phyloP scores from a whole-genome alignment of 1,140 invertebrate genomes.

The Microplitis mediator region DNA sequence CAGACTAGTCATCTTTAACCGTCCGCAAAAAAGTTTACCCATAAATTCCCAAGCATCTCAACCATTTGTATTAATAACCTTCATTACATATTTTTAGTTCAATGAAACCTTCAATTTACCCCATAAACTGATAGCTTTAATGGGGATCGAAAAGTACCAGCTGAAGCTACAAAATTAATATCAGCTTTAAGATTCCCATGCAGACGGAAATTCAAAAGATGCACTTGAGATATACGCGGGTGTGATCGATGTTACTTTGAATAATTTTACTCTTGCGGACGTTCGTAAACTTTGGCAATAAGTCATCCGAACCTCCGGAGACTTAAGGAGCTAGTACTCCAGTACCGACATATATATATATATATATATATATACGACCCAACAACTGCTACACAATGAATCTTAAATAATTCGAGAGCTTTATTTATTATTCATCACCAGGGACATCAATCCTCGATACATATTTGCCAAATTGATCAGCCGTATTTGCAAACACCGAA shows the following conservation, averaged over 20 bases:
- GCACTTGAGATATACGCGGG: not conserved
- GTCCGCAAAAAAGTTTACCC: not conserved
- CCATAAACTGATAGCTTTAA: not conserved
- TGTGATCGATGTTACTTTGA: constrained; percentile 18
- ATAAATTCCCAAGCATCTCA: not conserved
- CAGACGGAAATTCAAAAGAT: not conserved
- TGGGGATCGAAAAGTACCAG: not conserved
- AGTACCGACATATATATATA: not conserved
- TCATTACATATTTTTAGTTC: not conserved
- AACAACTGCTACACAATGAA: not conserved
- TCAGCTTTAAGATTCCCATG: not conserved
- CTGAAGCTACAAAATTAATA: not conserved
- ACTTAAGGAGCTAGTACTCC: not conserved
- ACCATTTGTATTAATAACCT: constrained; percentile 2
- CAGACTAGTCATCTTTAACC: not conserved
- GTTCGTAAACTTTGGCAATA: constrained; percentile 15
- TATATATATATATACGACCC: not conserved
- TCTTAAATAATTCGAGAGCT: not conserved
- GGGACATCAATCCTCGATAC: not conserved
- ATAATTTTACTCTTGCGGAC: constrained; percentile 9
- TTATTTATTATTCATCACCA: constrained; percentile 3
- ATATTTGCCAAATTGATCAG: not conserved
- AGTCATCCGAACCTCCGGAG: not conserved
- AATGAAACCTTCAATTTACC: not conserved
- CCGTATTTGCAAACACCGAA: no score